phyloP scores from a whole-genome alignment of 1,140 invertebrate genomes.

The Coptotermes formosanus region DNA sequence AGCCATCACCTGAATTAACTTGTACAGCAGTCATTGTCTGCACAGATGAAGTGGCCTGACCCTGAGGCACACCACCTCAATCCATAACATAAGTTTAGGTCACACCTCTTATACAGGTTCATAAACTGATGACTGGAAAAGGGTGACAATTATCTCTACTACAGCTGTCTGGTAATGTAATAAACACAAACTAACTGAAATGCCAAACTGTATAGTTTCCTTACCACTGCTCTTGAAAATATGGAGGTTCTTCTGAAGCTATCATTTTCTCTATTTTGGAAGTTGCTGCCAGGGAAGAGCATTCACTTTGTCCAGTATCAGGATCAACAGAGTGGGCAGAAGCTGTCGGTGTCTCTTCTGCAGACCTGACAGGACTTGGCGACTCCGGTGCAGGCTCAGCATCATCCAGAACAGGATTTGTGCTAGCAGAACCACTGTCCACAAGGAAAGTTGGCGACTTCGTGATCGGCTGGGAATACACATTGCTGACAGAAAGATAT shows the following conservation, averaged over 20 bases:
- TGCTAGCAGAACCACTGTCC: conserved; percentile 31
- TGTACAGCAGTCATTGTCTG: no score
- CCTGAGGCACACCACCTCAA: no score
- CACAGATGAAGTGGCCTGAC: no score
- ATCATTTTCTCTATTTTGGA: conserved; percentile 44
- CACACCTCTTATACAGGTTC: no score
- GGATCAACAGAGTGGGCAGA: conserved; percentile 31
- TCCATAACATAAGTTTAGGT: no score
- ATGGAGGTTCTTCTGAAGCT: conserved; percentile 66
- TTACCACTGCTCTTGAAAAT: conserved; percentile 74
- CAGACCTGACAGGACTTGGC: conserved; percentile 29
- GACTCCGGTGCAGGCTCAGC: conserved; percentile 30
- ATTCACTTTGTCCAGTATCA: conserved; percentile 35
- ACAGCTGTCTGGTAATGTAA: no score
- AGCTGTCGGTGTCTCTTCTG: conserved; percentile 9
- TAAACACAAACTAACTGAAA: no score
- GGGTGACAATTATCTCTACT: no score
- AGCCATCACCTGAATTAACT: no score
- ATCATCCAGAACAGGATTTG: conserved; percentile 30
- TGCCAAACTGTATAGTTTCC: neutral
- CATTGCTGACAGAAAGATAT: conserved; percentile 29
- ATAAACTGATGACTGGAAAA: no score
- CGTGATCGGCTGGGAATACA: conserved; percentile 19
- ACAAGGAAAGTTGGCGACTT: conserved; percentile 29
- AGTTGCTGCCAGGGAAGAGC: conserved; percentile 37